Conservation (phyloP, 1,140 invertebrate species). For the Conus ventricosus region DNA sequence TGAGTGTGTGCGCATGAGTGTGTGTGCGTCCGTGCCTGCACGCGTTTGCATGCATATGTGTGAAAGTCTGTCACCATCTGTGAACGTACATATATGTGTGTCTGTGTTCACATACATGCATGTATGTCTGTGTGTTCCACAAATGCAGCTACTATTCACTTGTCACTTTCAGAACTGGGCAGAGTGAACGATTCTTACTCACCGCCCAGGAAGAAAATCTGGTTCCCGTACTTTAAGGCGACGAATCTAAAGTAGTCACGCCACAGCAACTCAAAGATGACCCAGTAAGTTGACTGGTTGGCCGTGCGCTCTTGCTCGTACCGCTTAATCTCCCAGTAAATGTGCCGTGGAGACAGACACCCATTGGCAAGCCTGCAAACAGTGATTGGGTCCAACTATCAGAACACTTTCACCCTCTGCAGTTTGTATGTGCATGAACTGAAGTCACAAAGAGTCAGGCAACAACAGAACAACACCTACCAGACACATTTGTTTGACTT, state of each 20-base stretch:
- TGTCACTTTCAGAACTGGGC: neutral
- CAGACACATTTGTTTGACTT: too few relatives aligned
- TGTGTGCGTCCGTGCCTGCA: too few relatives aligned
- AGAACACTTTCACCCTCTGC: too few relatives aligned
- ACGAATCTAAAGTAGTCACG: constrained; percentile 75
- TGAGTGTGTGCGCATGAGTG: too few relatives aligned
- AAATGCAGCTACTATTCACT: neutral
- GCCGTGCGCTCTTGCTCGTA: constrained; percentile 69
- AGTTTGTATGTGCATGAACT: too few relatives aligned
- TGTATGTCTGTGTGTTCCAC: neutral
- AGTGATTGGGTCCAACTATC: neutral
- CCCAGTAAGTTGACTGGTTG: constrained; percentile 75
- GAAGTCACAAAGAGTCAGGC: too few relatives aligned
- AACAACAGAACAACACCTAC: too few relatives aligned
- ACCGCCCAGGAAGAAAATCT: constrained; percentile 70
- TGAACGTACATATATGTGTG: neutral
- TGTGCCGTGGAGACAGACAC: constrained; percentile 72
- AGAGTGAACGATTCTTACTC: neutral
- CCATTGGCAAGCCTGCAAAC: constrained; percentile 70
- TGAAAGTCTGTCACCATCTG: neutral
- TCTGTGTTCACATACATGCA: too few relatives aligned
- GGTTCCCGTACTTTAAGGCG: constrained; percentile 73
- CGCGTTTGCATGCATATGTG: too few relatives aligned
- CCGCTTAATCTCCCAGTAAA: constrained; percentile 72
- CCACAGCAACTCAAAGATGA: constrained; percentile 75